Evolutionary conservation across 2,113 vertebrate species (phyloP).

Genomic region (Stigmatopora nigra): DNA sequence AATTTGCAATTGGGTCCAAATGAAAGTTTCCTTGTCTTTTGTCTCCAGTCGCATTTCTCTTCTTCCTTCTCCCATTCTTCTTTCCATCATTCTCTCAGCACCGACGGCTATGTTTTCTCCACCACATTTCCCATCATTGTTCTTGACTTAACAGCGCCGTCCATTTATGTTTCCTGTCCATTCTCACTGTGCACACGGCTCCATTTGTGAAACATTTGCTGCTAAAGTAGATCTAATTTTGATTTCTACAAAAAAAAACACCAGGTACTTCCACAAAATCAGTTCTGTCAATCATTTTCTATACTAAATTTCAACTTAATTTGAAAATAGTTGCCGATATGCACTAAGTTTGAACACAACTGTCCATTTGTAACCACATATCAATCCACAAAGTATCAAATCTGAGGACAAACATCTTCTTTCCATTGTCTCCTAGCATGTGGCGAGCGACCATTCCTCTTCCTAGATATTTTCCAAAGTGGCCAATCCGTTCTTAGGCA

Average conservation of each 20-base stretch:
- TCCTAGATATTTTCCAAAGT: constrained; percentile 75
- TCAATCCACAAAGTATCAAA: no score
- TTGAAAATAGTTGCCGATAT: no score
- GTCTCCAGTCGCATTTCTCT: constrained; percentile 7
- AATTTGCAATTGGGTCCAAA: background rate
- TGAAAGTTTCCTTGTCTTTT: background rate
- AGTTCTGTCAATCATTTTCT: no score
- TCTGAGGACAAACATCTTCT: background rate
- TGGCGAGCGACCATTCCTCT: constrained; percentile 32
- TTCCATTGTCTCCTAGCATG: constrained; percentile 51
- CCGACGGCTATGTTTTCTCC: constrained; percentile 47
- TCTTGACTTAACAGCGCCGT: constrained; percentile 38
- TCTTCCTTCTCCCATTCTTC: constrained; percentile 12
- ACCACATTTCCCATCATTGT: constrained; percentile 73
- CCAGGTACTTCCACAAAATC: constrained; percentile 8
- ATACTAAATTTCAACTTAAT: no score
- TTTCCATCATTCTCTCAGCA: constrained; percentile 52
- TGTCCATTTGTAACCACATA: no score
- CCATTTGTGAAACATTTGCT: constrained; percentile 31
- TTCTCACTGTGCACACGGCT: constrained; percentile 42
- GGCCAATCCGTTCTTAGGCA: constrained; percentile 75
- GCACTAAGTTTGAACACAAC: no score
- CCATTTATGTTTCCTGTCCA: constrained; percentile 51
- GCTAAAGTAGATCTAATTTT: constrained; percentile 13
- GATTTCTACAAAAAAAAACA: constrained; percentile 7